A percentile compares a stretch with the other conserved stretches of the same genome.
Conservation (phyloP, 2,797 vertebrate genomes). For the Astyanax mexicanus region DNA sequence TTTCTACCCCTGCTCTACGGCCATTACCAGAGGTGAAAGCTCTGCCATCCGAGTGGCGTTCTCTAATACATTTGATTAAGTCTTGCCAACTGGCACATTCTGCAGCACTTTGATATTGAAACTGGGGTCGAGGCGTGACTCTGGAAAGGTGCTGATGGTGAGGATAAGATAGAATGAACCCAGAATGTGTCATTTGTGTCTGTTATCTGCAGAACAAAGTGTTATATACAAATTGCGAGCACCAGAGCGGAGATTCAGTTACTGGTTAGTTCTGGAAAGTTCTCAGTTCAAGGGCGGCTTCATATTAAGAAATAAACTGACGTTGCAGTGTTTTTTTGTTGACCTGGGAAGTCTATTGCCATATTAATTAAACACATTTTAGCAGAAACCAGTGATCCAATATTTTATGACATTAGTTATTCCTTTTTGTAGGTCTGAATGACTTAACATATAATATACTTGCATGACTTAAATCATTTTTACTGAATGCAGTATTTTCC, state of each 20-base stretch:
- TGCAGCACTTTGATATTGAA: neutral
- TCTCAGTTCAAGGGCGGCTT: no score
- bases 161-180: neutral
- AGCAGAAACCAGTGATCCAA: no score
- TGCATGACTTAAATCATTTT: no score
- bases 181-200: neutral
- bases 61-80: constrained; percentile 35
- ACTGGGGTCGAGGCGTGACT: neutral
- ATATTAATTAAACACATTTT: no score
- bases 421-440: no score
- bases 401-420: no score
- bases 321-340: no score
- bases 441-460: no score
- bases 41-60: neutral
- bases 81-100: neutral
- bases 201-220: neutral
- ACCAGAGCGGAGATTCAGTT: neutral
- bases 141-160: neutral
- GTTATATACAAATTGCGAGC: neutral
- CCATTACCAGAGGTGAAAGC: neutral
- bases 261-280: no score
- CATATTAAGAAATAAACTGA: no score
- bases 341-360: no score
- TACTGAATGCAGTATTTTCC: no score
- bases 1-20: neutral